Evolutionary conservation across 2,113 vertebrate genomes (phyloP).

Genomic region (Lampris megalopsis): DNA sequence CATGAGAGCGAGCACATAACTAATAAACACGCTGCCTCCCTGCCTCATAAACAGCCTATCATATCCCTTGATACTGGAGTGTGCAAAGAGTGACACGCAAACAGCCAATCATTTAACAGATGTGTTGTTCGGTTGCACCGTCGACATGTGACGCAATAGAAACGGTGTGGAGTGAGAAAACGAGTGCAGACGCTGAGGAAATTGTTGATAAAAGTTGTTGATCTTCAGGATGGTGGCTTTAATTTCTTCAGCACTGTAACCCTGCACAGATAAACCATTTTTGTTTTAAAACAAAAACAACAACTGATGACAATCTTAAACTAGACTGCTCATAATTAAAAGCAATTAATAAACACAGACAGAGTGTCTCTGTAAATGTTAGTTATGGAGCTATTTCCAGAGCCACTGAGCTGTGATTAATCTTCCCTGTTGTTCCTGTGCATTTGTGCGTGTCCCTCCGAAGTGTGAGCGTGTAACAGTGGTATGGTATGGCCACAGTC

Average conservation of each 20-base stretch:
- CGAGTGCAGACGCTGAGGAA: too few relatives aligned
- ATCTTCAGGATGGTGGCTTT: too few relatives aligned
- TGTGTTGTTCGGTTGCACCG: too few relatives aligned
- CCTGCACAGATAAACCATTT: neutral
- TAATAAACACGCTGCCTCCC: too few relatives aligned
- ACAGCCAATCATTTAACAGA: too few relatives aligned
- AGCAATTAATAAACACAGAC: neutral
- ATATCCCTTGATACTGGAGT: too few relatives aligned
- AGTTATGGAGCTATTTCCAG: neutral
- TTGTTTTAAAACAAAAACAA: neutral
- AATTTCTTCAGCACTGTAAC: neutral
- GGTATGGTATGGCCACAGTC: conserved; percentile 58
- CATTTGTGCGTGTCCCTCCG: conserved; percentile 25
- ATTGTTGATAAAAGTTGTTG: too few relatives aligned
- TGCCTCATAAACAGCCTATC: too few relatives aligned
- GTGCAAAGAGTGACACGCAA: too few relatives aligned
- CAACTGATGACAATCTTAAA: neutral
- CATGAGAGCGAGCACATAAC: too few relatives aligned
- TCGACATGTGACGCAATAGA: too few relatives aligned
- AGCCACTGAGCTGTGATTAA: neutral
- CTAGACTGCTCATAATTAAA: conserved; percentile 2
- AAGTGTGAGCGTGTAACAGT: conserved; percentile 54
- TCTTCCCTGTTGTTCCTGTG: neutral
- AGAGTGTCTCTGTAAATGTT: conserved; percentile 2
- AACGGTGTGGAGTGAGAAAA: too few relatives aligned